phyloP scores from a whole-genome alignment of 2,888 invertebrate genomes.

The Cephus pygmeus region DNA sequence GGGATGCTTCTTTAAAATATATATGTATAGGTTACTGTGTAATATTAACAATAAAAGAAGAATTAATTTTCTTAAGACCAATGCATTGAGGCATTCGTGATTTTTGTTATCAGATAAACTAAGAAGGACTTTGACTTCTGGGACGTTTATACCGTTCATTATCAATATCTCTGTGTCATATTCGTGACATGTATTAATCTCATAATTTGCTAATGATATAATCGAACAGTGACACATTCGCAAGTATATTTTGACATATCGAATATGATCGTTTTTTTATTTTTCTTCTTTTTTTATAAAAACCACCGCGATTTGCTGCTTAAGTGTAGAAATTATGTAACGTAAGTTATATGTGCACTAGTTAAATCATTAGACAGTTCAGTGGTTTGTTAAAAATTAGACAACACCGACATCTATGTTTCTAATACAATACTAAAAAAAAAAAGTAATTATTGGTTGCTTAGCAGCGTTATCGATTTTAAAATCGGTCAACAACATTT shows the following conservation, averaged over 20 bases:
- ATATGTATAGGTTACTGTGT: neutral
- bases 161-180: neutral
- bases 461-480: too few species aligned
- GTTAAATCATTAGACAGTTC: neutral
- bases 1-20: neutral
- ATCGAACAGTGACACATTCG: slow-evolving; percentile 19
- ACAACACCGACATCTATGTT: too few species aligned
- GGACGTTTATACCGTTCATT: neutral
- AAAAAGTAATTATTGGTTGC: neutral
- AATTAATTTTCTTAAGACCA: neutral
- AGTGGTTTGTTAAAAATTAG: neutral
- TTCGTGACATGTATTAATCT: neutral
- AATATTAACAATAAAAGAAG: neutral
- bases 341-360: too few species aligned
- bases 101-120: neutral
- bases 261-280: neutral
- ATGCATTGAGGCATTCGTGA: neutral
- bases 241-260: slow-evolving; percentile 21
- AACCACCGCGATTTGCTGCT: neutral
- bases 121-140: neutral
- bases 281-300: neutral
- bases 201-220: slow-evolving; percentile 13
- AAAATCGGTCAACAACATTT: too few species aligned
- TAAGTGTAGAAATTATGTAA: neutral
- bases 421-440: neutral